These are phyloP conservation scores for Rhinatrema bivittatum DNA, from an alignment of 2,797 vertebrate species.

Conservation along the genomic window DNA sequence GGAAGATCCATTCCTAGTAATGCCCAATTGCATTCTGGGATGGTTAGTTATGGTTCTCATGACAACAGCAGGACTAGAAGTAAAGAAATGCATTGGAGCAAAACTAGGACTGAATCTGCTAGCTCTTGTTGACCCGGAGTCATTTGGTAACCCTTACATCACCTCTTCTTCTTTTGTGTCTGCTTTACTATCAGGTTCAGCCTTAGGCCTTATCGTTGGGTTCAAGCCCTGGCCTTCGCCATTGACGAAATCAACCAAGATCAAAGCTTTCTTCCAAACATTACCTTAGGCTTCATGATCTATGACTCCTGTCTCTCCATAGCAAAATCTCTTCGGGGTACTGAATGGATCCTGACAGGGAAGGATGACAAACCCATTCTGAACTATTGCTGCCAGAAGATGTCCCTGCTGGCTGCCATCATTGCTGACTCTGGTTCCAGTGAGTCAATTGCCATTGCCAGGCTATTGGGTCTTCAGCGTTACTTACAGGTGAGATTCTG, in stretches of 20 bases:
- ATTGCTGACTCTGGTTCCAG: conserved; percentile 14
- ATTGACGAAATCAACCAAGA: not conserved
- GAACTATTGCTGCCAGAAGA: conserved; percentile 8
- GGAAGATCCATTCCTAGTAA: too few relatives aligned
- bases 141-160: too few relatives aligned
- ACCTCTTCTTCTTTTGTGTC: too few relatives aligned
- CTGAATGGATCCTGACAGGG: conserved; percentile 10
- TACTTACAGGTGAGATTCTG: conserved; percentile 32
- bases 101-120: too few relatives aligned
- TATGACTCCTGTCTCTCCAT: conserved; percentile 4
- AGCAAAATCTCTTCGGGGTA: not conserved
- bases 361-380: conserved; percentile 2
- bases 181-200: conserved; percentile 2
- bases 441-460: conserved; percentile 11
- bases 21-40: too few relatives aligned
- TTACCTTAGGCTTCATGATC: too few relatives aligned
- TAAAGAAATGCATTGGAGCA: too few relatives aligned
- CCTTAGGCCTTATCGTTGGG: not conserved
- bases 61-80: too few relatives aligned
- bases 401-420: conserved; percentile 1
- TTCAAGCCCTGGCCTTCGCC: conserved; percentile 9
- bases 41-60: too few relatives aligned
- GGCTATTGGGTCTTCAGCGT: conserved; percentile 17
- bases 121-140: too few relatives aligned
- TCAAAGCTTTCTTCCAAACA: too few relatives aligned